Evolutionary conservation across 1,140 invertebrate genomes (phyloP).

Genomic region (Drosophila orena): DNA sequence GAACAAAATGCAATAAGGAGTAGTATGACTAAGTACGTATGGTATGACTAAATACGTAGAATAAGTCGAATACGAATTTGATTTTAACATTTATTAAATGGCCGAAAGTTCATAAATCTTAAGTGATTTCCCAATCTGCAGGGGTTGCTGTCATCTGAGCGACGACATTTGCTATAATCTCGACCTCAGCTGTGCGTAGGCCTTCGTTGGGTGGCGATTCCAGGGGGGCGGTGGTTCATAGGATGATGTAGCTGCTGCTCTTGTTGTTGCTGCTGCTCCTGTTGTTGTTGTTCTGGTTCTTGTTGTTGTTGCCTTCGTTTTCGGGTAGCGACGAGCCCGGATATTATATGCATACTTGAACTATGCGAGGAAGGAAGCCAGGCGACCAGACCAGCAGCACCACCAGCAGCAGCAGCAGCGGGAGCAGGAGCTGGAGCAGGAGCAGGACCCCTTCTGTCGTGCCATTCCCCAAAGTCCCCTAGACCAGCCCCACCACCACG

Average conservation of each 20-base stretch:
- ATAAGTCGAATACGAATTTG: no score
- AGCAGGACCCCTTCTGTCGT: constrained; percentile 1
- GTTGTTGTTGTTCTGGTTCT: constrained; percentile 52
- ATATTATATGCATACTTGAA: constrained; percentile 84
- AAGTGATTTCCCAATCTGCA: background rate
- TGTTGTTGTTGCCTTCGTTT: constrained; percentile 58
- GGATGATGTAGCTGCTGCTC: constrained; percentile 35
- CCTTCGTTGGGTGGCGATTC: constrained; percentile 21
- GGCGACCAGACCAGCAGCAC: constrained; percentile 29
- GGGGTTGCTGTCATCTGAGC: background rate
- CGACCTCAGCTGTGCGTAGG: constrained; percentile 61
- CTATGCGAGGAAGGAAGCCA: constrained; percentile 76
- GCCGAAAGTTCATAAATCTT: no score
- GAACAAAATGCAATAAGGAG: no score
- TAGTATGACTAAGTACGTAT: no score
- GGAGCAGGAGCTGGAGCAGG: no score
- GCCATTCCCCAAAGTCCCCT: background rate
- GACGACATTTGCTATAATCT: constrained; percentile 30
- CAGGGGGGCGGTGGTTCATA: constrained; percentile 16
- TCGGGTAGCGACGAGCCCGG: constrained; percentile 73
- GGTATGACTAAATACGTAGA: no score
- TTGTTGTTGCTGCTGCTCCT: no score
- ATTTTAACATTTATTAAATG: no score
- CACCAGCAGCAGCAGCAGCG: no score
- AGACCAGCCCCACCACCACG: constrained; percentile 1